Evolutionary conservation across 2,888 invertebrate genomes (phyloP).

Genomic region (Lydus trimaculatus): DNA sequence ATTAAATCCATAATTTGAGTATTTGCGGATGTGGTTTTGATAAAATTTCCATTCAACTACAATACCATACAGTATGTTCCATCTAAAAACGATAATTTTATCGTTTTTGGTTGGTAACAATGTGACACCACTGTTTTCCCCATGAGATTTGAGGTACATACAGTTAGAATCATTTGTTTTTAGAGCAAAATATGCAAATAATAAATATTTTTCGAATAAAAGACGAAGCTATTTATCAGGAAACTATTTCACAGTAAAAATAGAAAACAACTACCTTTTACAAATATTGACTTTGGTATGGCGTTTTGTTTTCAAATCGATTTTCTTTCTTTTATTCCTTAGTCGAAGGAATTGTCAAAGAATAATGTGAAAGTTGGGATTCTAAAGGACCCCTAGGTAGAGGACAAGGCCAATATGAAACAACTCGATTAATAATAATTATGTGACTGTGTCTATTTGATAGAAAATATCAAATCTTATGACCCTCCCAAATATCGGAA

Average conservation of each 20-base stretch:
- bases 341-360: not conserved
- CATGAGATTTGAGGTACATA: not conserved
- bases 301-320: not conserved
- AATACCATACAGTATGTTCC: not conserved
- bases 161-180: not conserved
- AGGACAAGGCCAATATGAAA: not conserved
- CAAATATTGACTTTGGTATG: not conserved
- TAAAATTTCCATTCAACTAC: not conserved
- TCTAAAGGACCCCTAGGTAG: constrained; percentile 3
- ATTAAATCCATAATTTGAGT: not conserved
- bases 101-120: no score
- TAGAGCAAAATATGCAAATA: not conserved
- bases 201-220: not conserved
- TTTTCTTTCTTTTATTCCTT: not conserved
- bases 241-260: not conserved
- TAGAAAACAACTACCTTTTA: not conserved
- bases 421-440: not conserved
- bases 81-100: not conserved
- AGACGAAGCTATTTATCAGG: not conserved
- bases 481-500: no score
- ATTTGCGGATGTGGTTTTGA: not conserved
- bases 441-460: not conserved
- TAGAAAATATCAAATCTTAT: not conserved
- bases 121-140: not conserved
- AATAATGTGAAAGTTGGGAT: not conserved